Base-by-base conservation (phyloP, 2,888 invertebrate genomes). In the Vesta saturnalis region DNA sequence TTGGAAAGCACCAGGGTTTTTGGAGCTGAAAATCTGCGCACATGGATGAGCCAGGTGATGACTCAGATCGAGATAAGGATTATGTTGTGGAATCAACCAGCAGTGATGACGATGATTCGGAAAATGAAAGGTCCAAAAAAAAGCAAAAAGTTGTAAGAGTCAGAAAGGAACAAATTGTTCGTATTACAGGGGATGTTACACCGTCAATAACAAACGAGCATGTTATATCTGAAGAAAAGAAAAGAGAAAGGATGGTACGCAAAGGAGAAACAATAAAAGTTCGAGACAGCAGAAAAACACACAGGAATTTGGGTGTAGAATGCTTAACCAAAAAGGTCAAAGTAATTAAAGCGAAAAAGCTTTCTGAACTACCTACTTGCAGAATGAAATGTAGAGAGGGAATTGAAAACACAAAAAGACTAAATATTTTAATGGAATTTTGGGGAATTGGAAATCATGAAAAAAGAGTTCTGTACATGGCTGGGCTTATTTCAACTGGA, bases 261-360 rank as follows among this genome's bases (percentile, higher is more conserved):
- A 56, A 56, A 56, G 56, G 23, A 12, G 56, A 56, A 15, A 30
- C 56, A 12, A 22, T 22, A 23, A 14, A n/a, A 56, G 15, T 56
- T n/a, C 15, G 56, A 8, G 15, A 2, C 30, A 15, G 15, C 8
- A 56, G 56, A 14, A 23, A 56, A 23, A 30, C 4, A 10, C 15
- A 23, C 1, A 54, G 56, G 16, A 56, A 56, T 15, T 30, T 22
- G 6, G 23, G 56, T 4, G 12, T 2, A n/a, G 56, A 22, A 56
- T 56, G 22, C 22, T 22, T 22, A 10, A 56, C 56, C n/a, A n/a
- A 1, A 1, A 23, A 4, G 6, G 56, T 22, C 5, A 56, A 56
- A 56, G 10, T n/a, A 10, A 21, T 56, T 6, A 22, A 14, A 30
- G 30, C 14, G 14, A 56, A 56, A 15, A 8, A 22, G 12, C n/a